Conservation (phyloP, 1,140 invertebrate species). For the Eubasilissa regina region DNA sequence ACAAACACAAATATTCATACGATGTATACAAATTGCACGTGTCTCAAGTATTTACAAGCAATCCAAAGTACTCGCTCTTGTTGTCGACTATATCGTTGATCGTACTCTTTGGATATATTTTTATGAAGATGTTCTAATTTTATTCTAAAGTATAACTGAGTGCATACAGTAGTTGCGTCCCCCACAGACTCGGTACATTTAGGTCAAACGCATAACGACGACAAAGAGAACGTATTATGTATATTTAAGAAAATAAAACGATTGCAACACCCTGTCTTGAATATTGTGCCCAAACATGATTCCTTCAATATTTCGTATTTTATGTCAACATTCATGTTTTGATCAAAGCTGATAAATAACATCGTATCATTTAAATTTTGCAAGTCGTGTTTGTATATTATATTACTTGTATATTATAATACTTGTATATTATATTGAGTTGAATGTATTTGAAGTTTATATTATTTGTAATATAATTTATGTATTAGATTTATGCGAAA, state of each 20-base stretch:
- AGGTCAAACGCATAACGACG: constrained; percentile 44
- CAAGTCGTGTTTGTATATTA: no score
- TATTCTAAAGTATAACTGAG: background rate
- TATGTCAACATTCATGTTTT: background rate
- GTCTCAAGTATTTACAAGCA: background rate
- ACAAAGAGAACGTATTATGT: constrained; percentile 53
- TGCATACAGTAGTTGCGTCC: constrained; percentile 13
- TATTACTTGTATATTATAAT: no score
- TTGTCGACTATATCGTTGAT: background rate
- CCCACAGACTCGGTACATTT: constrained; percentile 20
- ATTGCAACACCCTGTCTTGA: constrained; percentile 5
- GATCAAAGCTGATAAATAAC: background rate
- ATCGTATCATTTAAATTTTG: no score
- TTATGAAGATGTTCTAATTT: constrained; percentile 15
- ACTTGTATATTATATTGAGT: no score
- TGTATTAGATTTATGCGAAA: no score
- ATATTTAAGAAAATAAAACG: background rate
- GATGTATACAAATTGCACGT: constrained; percentile 1
- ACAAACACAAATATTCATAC: background rate
- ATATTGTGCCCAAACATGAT: background rate
- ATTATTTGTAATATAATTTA: no score
- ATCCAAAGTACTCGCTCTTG: constrained; percentile 4
- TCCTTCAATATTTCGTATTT: background rate
- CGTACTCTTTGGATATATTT: constrained; percentile 6
- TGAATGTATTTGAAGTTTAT: no score